These are phyloP conservation scores for Syrmaticus mikado DNA, from an alignment of 2,113 vertebrate species.

Conservation along the genomic window DNA sequence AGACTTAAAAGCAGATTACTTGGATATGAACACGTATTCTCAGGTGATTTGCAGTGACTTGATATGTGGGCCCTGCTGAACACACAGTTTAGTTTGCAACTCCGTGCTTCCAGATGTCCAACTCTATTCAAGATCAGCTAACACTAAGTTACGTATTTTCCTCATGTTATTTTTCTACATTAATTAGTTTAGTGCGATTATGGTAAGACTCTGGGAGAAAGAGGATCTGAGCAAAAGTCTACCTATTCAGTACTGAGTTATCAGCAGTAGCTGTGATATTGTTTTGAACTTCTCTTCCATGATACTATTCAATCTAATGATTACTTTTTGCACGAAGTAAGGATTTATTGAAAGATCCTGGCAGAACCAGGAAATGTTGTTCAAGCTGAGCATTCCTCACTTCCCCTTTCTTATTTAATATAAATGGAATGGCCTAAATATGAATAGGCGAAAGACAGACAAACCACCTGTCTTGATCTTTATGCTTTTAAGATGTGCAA, in stretches of 20 bases:
- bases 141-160: neutral
- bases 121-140: neutral
- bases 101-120: neutral
- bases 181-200: neutral
- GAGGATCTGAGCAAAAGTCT: neutral
- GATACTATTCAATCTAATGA: neutral
- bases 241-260: neutral
- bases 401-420: neutral
- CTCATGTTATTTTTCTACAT: neutral
- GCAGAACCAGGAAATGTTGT: neutral
- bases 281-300: conserved; percentile 24
- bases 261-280: neutral
- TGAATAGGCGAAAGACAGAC: neutral
- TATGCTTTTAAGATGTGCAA: neutral
- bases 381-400: neutral
- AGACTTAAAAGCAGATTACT: neutral
- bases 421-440: neutral
- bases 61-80: neutral
- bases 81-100: neutral
- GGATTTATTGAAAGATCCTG: neutral
- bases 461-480: neutral
- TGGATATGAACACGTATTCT: neutral
- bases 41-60: neutral
- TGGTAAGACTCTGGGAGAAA: neutral
- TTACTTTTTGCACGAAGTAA: neutral